Evolutionary conservation across 2,113 vertebrate genomes (phyloP), one percentile per base, ranked within the genome.

Genomic region (Urocynchramus pylzowi): DNA sequence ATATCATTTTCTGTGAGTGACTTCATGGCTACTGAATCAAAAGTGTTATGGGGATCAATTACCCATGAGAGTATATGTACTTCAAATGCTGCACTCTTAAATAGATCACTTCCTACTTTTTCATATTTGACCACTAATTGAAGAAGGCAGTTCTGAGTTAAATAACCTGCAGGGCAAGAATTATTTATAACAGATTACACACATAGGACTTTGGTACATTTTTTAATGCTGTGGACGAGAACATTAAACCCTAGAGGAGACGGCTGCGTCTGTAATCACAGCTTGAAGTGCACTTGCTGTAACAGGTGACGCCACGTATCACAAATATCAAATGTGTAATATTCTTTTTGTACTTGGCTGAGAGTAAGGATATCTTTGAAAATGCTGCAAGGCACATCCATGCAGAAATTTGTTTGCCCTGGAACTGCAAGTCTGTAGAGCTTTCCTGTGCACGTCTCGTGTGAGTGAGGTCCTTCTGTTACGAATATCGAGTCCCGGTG

Each of bases 101-200:
- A 63, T 5, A 69, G 47, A 76, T 80, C 42, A 4, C 61, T 84
- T 69, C 39, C 44, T 90, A 79, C 31, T 84, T 69, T 77, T 33
- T 74, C 13, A 9, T 45, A 59, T 89, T 47, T 70, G 47, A 81
- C 56, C 61, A 50, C 60, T 97, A 80, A 92, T 82, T 90, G 71
- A 54, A 77, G 54, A 76, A 81, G 69, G 85, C 49, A 89, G 61
- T 41, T 94, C 79, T 84, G 77, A 95, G 64, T 89, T 87, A 87
- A 95, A 84, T 83, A 89, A 90, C 77, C 59, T 67, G 50, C 56
- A 71, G 76, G 90, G 75, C 22, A 89, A 76, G n/a, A 92, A 82
- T 87, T 84, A 95, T 84, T 95, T 93, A 86, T 84, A 42, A 59
- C 61, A 82, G 37, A 76, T 87, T 76, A 68, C 53, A 86, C 5